A percentile compares a stretch with the other conserved stretches of the same genome.
Evolutionary conservation across 2,888 invertebrate species (phyloP).

Genomic region (Dusona sp.): DNA sequence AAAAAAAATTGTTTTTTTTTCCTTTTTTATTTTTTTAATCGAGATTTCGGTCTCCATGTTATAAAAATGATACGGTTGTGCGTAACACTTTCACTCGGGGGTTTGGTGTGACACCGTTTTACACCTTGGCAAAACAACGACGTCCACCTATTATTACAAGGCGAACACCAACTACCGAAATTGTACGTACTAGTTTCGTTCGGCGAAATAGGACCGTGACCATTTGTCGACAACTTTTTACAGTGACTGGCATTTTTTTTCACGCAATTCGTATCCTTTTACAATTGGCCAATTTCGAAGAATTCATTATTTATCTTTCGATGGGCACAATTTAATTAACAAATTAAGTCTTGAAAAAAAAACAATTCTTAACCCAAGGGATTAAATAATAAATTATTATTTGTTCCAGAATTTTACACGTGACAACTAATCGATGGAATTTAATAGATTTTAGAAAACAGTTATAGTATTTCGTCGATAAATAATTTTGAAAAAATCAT

Average conservation of each 20-base stretch:
- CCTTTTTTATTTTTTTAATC: constrained; percentile 7
- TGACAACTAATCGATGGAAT: too few species aligned
- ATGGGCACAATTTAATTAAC: not conserved
- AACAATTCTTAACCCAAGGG: not conserved
- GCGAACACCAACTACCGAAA: not conserved
- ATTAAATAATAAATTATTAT: too few species aligned
- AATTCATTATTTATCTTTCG: not conserved
- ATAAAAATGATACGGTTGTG: constrained; percentile 28
- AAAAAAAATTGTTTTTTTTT: not conserved
- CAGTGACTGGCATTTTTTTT: not conserved
- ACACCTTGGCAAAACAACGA: constrained; percentile 44
- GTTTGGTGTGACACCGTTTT: constrained; percentile 63
- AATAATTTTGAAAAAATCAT: not conserved
- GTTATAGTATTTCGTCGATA: not conserved
- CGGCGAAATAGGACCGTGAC: constrained; percentile 16
- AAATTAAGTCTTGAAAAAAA: not conserved
- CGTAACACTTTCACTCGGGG: constrained; percentile 59
- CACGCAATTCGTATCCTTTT: not conserved
- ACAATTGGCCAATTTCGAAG: not conserved
- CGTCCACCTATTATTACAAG: constrained; percentile 4
- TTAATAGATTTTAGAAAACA: not conserved
- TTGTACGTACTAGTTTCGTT: not conserved
- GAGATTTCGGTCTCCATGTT: not conserved
- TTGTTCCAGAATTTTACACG: too few species aligned
- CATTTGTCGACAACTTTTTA: not conserved